phyloP scores from a whole-genome alignment of 2,113 vertebrate genomes.

The Mobula birostris region DNA sequence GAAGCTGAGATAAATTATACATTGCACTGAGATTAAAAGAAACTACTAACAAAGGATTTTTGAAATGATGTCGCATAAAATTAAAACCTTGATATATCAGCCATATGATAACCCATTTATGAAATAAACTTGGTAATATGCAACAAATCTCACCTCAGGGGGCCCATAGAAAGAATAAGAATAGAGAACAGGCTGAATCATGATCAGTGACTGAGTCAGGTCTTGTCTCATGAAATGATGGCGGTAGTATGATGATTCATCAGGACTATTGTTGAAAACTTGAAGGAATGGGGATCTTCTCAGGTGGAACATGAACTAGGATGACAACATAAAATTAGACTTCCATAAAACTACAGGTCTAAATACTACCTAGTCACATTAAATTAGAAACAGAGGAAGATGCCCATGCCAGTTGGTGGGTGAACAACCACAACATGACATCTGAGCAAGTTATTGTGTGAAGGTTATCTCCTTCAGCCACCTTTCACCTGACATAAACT shows the following conservation, averaged over 20 bases:
- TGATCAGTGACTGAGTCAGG: conserved; percentile 93
- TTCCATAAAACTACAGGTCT: not conserved
- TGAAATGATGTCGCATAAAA: not conserved
- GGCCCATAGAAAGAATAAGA: conserved; percentile 92
- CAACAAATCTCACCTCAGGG: conserved; percentile 72
- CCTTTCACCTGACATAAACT: not conserved
- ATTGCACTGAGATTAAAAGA: not conserved
- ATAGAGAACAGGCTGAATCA: conserved; percentile 96
- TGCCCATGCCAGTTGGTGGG: not conserved
- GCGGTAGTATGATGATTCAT: conserved; percentile 89
- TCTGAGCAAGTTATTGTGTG: not conserved
- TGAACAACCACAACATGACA: not conserved
- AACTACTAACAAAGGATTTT: not conserved
- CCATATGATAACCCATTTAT: not conserved
- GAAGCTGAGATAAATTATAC: not conserved
- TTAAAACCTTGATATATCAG: not conserved
- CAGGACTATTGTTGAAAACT: conserved; percentile 96
- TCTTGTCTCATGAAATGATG: conserved; percentile 93
- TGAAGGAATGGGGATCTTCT: conserved; percentile 91
- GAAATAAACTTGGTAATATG: not conserved
- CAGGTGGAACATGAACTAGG: conserved; percentile 95
- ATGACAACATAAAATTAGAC: not conserved
- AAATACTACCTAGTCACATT: not conserved
- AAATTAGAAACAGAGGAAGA: not conserved
- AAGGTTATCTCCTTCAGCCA: not conserved